Percentiles rank a stretch among this genome's conserved stretches.
These are phyloP conservation scores for Paramisgurnus dabryanus DNA, from an alignment of 2,113 vertebrate genomes.

Conservation along the genomic window DNA sequence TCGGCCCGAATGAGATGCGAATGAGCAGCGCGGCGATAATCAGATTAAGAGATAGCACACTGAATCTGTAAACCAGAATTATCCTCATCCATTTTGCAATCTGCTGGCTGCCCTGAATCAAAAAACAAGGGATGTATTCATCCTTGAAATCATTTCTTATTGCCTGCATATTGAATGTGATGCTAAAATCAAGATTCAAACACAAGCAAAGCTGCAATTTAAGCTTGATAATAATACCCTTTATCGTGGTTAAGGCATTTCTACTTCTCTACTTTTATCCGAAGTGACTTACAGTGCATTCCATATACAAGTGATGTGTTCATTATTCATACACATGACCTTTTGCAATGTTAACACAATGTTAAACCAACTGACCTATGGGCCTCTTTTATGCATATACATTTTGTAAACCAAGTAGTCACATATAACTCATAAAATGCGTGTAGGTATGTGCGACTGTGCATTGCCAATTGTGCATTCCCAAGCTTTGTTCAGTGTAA, in stretches of 20 bases:
- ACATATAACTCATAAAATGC: too few species aligned
- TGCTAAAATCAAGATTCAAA: slow-evolving; percentile 45
- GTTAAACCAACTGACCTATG: too few species aligned
- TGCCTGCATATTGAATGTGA: slow-evolving; percentile 14
- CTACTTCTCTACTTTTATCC: too few species aligned
- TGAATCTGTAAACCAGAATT: slow-evolving; percentile 39
- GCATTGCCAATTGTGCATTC: background rate
- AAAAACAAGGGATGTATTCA: slow-evolving; percentile 13
- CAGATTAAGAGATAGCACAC: slow-evolving; percentile 41
- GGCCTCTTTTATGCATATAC: too few species aligned
- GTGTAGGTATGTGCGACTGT: too few species aligned
- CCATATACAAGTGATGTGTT: too few species aligned
- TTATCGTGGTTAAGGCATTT: background rate
- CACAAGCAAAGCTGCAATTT: slow-evolving; percentile 37
- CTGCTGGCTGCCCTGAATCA: background rate
- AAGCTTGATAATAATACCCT: slow-evolving; percentile 18
- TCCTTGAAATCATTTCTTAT: slow-evolving; percentile 13
- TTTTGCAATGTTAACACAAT: too few species aligned
- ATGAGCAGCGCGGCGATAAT: slow-evolving; percentile 33
- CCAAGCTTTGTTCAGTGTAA: slow-evolving; percentile 1
- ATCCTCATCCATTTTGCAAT: slow-evolving; percentile 32
- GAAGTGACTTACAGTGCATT: too few species aligned
- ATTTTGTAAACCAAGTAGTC: too few species aligned
- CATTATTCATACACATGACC: too few species aligned
- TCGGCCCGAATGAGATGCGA: background rate